Percentiles rank a stretch among this genome's conserved stretches.
Evolutionary conservation across 2,113 vertebrate species (phyloP).

Genomic region (Coracopsis vasa): DNA sequence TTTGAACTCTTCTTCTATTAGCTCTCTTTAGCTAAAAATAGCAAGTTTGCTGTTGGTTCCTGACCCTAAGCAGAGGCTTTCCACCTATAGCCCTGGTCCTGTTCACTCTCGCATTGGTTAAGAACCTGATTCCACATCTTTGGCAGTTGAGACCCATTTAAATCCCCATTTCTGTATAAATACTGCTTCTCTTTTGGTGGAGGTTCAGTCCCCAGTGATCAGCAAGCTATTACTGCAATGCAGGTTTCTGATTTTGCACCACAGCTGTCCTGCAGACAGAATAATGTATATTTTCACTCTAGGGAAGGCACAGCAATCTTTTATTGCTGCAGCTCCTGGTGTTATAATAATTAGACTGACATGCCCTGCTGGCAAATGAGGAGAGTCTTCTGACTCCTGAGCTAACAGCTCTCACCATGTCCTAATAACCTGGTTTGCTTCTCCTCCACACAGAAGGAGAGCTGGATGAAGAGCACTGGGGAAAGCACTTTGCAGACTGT

Average conservation of each 20-base stretch:
- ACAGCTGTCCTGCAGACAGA: not conserved
- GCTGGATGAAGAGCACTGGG: constrained; percentile 84
- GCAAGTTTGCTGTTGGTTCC: not conserved
- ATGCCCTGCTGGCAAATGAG: not conserved
- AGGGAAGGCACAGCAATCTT: not conserved
- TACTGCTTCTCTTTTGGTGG: fast-evolving
- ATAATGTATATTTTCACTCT: not conserved
- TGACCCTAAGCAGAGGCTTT: not conserved
- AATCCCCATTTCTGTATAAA: not conserved
- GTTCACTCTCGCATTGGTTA: not conserved
- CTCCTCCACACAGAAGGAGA: constrained; percentile 69
- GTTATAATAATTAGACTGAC: not conserved
- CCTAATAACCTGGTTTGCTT: not conserved
- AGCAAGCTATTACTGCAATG: not conserved
- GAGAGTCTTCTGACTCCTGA: not conserved
- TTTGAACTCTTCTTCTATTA: not conserved
- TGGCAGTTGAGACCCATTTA: not conserved
- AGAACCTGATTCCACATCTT: not conserved
- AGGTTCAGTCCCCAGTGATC: not conserved
- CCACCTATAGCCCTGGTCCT: not conserved
- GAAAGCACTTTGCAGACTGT: constrained; percentile 74
- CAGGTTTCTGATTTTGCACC: not conserved
- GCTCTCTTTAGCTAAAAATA: not conserved
- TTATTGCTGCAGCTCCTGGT: not conserved
- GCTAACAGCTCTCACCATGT: not conserved